phyloP scores from a whole-genome alignment of 2,797 vertebrate species.

The Hydrocynus forskahlii region DNA sequence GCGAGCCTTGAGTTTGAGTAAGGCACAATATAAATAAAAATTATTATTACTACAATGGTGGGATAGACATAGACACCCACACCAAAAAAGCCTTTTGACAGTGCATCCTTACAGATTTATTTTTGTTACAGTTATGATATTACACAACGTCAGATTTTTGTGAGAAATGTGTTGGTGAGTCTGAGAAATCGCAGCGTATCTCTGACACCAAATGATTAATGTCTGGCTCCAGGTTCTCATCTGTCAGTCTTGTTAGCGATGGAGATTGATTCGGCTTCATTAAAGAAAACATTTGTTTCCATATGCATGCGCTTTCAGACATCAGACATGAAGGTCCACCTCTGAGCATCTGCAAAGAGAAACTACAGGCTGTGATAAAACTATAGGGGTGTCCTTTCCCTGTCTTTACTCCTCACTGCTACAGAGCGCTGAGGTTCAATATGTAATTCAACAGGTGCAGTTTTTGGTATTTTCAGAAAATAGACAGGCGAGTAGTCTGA shows the following conservation, averaged over 20 bases:
- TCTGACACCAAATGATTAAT: background rate
- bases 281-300: background rate
- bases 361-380: background rate
- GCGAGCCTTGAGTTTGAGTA: too few species aligned
- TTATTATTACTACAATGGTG: too few species aligned
- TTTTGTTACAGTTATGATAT: background rate
- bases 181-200: background rate
- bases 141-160: background rate
- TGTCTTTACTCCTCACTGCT: background rate
- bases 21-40: too few species aligned
- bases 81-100: background rate
- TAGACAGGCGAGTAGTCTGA: too few species aligned
- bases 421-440: too few species aligned
- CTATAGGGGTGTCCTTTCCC: background rate
- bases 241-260: background rate
- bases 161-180: background rate
- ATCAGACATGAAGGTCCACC: slow-evolving; percentile 8
- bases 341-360: background rate
- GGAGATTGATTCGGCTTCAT: background rate
- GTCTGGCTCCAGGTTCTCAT: background rate
- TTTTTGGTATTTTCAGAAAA: too few species aligned
- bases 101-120: background rate
- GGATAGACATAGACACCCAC: background rate
- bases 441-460: too few species aligned
- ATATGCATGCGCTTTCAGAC: slow-evolving; percentile 3